These are phyloP conservation scores for Marmota monax DNA, from an alignment of 2,113 vertebrate species.

Conservation along the genomic window DNA sequence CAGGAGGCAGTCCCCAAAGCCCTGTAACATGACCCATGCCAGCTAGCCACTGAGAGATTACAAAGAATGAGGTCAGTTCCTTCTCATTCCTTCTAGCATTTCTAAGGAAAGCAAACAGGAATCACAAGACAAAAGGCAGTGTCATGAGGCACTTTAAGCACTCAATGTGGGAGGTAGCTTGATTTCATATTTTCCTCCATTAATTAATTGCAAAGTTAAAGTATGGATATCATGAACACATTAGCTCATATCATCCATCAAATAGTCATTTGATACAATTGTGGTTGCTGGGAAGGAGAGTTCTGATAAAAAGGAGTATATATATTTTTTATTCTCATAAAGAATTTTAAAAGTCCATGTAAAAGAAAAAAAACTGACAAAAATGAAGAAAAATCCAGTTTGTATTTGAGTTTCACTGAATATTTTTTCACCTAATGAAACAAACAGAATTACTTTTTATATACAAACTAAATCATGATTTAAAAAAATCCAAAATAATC, in stretches of 20 bases:
- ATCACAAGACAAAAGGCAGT: background rate
- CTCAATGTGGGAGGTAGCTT: background rate
- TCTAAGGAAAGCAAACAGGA: constrained; percentile 31
- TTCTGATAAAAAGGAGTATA: background rate
- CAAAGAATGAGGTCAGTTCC: background rate
- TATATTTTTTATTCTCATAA: background rate
- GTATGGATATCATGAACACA: background rate
- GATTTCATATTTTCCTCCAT: constrained; percentile 35
- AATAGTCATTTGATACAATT: background rate
- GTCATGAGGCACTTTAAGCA: background rate
- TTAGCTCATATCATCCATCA: background rate
- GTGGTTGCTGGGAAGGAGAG: background rate
- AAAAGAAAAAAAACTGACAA: background rate
- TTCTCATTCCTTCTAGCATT: background rate
- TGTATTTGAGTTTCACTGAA: constrained; percentile 21
- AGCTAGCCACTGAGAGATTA: background rate
- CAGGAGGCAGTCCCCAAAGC: background rate
- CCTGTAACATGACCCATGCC: background rate
- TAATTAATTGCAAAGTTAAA: constrained; percentile 29
- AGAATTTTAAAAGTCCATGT: constrained; percentile 16
- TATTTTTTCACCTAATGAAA: constrained; percentile 14
- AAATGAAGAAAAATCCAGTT: background rate
- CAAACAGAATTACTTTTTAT: constrained; percentile 25
- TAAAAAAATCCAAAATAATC: constrained; percentile 61
- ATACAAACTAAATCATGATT: constrained; percentile 59